Conservation (phyloP, 1,140 invertebrate species). For the Globodera rostochiensis region DNA sequence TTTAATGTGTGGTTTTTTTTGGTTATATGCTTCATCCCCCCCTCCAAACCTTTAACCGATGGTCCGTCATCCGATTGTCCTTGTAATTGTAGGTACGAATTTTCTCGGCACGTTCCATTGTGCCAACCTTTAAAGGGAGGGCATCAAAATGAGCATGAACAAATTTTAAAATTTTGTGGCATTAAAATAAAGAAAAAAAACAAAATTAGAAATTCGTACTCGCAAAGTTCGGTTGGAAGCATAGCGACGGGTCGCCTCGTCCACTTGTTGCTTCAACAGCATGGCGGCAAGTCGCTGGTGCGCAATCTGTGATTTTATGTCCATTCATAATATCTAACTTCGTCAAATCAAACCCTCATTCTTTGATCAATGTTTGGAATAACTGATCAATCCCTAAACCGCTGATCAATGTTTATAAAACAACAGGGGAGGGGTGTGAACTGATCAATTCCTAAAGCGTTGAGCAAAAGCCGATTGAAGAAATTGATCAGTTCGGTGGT, state of each 20-base stretch:
- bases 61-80: conserved; percentile 90
- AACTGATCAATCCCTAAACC: no score
- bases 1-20: not conserved
- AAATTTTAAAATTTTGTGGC: conserved; percentile 60
- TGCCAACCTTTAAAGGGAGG: conserved; percentile 71
- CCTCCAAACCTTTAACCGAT: conserved; percentile 72
- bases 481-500: no score
- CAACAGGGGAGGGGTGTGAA: no score
- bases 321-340: not conserved
- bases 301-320: conserved; percentile 69
- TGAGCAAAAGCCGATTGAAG: no score
- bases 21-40: not conserved
- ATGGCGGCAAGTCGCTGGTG: conserved; percentile 77
- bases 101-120: conserved; percentile 83
- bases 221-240: conserved; percentile 32
- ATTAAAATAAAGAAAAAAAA: not conserved
- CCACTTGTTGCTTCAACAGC: conserved; percentile 76
- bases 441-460: no score
- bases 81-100: conserved; percentile 92
- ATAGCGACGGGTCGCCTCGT: conserved; percentile 68
- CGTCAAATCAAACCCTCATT: no score
- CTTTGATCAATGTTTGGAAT: no score
- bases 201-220: not conserved
- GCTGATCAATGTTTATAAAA: no score
- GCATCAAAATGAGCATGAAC: not conserved